phyloP scores from a whole-genome alignment of 1,140 invertebrate species.

The honey bee (Apis mellifera) region Amel_HAv3.1 CM009945.2:6634001-6634500 shows the following conservation, averaged over 20 bases:
- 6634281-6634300: neutral
- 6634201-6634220: neutral
- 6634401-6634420: conserved; percentile 13
- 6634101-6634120: neutral
- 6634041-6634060: neutral
- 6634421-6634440: neutral
- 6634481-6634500: no score
- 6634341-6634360: conserved; percentile 17
- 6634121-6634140: neutral
- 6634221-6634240: neutral
- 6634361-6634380: conserved; percentile 1
- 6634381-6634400: conserved; percentile 48
- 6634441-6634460: neutral
- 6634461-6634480: neutral
- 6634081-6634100: neutral
- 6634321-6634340: neutral
- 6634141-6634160: neutral
- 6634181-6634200: neutral
- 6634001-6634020: no score
- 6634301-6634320: neutral
- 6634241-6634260: conserved; percentile 7
- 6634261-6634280: conserved; percentile 21
- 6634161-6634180: conserved; percentile 8
- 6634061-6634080: neutral
- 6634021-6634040: neutral